Percentiles rank a stretch among this genome's conserved stretches.
Evolutionary conservation across 1,140 invertebrate genomes (phyloP).

Genomic region (Calliphora vicina): DNA sequence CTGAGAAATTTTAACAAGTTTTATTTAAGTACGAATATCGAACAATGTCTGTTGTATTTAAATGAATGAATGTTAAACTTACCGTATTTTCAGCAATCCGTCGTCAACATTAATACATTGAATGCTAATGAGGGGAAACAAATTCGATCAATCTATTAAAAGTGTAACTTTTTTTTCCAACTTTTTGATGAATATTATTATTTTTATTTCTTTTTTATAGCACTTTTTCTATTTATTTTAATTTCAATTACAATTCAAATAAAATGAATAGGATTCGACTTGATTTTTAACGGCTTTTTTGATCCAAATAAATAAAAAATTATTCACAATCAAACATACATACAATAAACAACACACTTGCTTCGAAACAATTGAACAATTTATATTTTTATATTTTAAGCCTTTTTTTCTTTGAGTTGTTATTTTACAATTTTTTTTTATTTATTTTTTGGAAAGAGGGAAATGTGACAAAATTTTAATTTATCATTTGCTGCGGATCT

Average conservation of each 20-base stretch:
- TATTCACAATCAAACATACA: too few species aligned
- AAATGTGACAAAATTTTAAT: background rate
- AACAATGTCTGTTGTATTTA: background rate
- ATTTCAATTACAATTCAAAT: background rate
- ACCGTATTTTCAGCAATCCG: conserved; percentile 4
- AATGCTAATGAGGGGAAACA: conserved; percentile 12
- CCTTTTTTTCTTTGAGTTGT: conserved; percentile 1
- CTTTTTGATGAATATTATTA: background rate
- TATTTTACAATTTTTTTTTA: background rate
- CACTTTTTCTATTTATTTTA: background rate
- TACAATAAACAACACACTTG: too few species aligned
- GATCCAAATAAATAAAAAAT: background rate
- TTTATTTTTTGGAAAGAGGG: background rate
- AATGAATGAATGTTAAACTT: background rate
- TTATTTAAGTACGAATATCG: too few species aligned
- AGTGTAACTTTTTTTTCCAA: too few species aligned
- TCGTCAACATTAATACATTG: conserved; percentile 4
- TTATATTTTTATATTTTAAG: background rate
- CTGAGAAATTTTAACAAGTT: background rate
- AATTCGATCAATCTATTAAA: background rate
- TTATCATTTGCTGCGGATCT: background rate
- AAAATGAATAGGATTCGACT: too few species aligned
- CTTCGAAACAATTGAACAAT: too few species aligned
- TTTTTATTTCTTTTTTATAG: background rate
- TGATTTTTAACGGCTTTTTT: background rate